These are phyloP conservation scores for Reticulitermes lucifugus DNA, from an alignment of 2,888 invertebrate species.

Conservation along the genomic window DNA sequence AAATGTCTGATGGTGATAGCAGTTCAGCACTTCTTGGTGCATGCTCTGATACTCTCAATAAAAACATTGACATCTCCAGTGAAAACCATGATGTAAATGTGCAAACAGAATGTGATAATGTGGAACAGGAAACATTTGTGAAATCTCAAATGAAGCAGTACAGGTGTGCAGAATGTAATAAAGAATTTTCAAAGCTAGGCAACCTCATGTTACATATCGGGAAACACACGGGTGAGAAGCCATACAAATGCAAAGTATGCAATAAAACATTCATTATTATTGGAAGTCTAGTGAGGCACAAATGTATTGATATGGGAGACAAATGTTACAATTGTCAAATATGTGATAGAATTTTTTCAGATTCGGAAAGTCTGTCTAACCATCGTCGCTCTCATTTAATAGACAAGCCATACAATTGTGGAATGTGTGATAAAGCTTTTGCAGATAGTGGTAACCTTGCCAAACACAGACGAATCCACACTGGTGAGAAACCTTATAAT, in stretches of 20 bases:
- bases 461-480: background rate
- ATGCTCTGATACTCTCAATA: no score
- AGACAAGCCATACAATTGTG: conserved; percentile 2
- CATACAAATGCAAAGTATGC: background rate
- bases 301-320: background rate
- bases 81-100: no score
- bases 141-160: background rate
- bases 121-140: no score
- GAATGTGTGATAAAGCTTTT: background rate
- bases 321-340: background rate
- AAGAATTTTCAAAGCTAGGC: background rate
- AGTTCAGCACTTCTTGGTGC: no score
- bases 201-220: background rate
- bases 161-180: background rate
- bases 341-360: background rate
- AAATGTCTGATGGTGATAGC: no score
- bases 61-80: no score
- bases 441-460: background rate
- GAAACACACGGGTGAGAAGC: background rate
- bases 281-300: background rate
- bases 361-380: background rate
- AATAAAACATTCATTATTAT: background rate
- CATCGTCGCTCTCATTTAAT: background rate
- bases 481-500: background rate
- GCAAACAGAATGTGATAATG: no score